Evolutionary conservation across 2,113 vertebrate species (phyloP).

Genomic region (Onychostruthus taczanowskii): DNA sequence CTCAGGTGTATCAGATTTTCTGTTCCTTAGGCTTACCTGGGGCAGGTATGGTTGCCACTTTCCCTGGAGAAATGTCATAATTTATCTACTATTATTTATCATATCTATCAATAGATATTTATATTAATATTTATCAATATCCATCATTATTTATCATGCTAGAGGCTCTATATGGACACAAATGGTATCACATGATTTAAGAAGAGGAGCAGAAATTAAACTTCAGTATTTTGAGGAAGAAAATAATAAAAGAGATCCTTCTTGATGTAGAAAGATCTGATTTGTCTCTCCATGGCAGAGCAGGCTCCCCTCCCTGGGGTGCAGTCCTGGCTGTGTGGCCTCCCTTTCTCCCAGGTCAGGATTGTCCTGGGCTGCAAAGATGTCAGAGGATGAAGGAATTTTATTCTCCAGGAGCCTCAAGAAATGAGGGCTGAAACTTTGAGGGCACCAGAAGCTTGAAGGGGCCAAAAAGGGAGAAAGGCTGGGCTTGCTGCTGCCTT

Average conservation of each 20-base stretch:
- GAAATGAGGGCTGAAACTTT: background rate
- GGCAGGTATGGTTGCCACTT: background rate
- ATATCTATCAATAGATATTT: background rate
- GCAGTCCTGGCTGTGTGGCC: accelerated
- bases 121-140: background rate
- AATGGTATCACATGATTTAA: background rate
- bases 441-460: background rate
- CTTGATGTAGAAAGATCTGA: background rate
- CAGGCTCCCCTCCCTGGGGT: background rate
- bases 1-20: background rate
- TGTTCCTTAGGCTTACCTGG: background rate
- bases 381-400: background rate
- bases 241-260: background rate
- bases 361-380: background rate
- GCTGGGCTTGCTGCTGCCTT: background rate
- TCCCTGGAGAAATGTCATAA: background rate
- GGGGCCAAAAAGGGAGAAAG: background rate
- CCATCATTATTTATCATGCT: background rate
- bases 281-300: background rate
- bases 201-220: background rate
- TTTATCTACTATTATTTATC: background rate
- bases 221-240: background rate
- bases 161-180: accelerated
- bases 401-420: background rate
- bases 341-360: background rate